Base-by-base conservation (phyloP, 1,140 invertebrate species). In the Trichomalopsis sarcophagae region DNA sequence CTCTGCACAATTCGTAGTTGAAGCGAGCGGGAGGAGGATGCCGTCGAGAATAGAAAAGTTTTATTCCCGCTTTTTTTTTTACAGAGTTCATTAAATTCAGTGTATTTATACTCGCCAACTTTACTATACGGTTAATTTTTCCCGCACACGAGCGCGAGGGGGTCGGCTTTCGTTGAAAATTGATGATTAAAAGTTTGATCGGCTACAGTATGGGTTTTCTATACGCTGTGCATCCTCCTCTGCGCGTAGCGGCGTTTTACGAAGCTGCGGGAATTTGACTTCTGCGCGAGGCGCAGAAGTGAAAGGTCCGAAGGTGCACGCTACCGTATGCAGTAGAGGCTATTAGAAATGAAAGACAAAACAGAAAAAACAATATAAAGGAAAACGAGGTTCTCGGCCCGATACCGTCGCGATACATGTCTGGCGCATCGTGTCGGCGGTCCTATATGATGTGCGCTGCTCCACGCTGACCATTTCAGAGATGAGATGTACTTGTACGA, bases 321-420 rank as follows among this genome's bases (percentile, higher is more conserved):
- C 47, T 2, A 17, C 13, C 13, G 1, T 17, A 50, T 13, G 3
- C 2, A 50, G 47, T 13, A 62, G 4, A 17, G 11, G 4, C 13
- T 55, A 55, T 74, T 13, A 40, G 73, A 13, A 74, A 21, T 17
- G 73, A 36, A 44, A 40, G 33, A 75, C 17, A 73, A 73, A 73
- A 73, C n/a, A 73, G 30, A 73, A 73, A 73, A 73, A 73, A 73
- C 13, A 13, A 73, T 14, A 73, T 23, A 33, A 78, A 68, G 2
- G 6, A 71, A 55, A 55, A 50, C 17, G 83, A 80, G 77, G 75
- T 44, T 84, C 75, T 84, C 66, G 55, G 74, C 44, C 55, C 40
- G 14, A 23, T 47, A 69, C 44, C n/a, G 33, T 21, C 30, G 73
- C 23, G 55, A 68, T 33, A 77, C n/a, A 66, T 50, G 30, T 78